Conservation (phyloP, 2,113 vertebrate genomes). For the Anguilla japonica region DNA sequence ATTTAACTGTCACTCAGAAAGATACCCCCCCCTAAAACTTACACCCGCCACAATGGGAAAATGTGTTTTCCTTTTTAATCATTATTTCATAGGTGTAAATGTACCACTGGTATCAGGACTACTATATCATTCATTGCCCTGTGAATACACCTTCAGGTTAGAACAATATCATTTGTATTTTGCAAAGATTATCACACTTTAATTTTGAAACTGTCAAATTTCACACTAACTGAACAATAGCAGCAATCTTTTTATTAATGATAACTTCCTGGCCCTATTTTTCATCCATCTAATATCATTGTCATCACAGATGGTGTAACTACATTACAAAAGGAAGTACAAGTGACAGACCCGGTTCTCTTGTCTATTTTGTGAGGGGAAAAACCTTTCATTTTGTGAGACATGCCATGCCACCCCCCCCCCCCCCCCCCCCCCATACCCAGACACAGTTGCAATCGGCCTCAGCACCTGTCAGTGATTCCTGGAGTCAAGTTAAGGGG, state of each 20-base stretch:
- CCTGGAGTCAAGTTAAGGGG: slow-evolving; percentile 53
- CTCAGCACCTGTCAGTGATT: slow-evolving; percentile 56
- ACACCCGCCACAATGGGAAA: background rate
- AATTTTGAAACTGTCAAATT: background rate
- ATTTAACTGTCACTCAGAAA: slow-evolving; percentile 57
- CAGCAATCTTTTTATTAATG: background rate
- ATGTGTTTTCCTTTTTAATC: background rate
- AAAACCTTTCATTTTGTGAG: slow-evolving; percentile 27
- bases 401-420: slow-evolving; percentile 47
- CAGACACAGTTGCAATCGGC: slow-evolving; percentile 54
- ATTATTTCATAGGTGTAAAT: background rate
- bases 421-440: slow-evolving; percentile 38
- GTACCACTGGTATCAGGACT: background rate
- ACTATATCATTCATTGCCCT: background rate
- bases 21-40: slow-evolving; percentile 18
- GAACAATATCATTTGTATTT: background rate
- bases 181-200: background rate
- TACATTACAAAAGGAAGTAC: background rate
- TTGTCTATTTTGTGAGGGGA: background rate
- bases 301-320: background rate
- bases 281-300: background rate
- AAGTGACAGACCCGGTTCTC: background rate
- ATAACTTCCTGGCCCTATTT: background rate
- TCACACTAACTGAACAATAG: background rate
- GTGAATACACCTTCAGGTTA: background rate